phyloP scores from a whole-genome alignment of 2,797 vertebrate species.

The Ptychadena robeensis region DNA sequence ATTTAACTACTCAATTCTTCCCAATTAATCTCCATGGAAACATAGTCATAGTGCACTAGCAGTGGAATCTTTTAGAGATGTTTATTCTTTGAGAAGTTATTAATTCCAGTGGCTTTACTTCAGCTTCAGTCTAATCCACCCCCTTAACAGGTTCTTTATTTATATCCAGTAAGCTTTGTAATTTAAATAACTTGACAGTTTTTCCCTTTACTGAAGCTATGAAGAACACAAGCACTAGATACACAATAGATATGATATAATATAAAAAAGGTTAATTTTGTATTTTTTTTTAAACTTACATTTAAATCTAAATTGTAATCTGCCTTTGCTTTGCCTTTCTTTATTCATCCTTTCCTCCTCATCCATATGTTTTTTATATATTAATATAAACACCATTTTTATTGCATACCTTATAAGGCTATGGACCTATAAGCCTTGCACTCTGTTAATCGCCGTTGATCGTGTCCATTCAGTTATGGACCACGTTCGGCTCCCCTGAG shows the following conservation, averaged over 20 bases:
- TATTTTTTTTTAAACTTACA: too few species aligned
- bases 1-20: constrained; percentile 60
- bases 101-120: constrained; percentile 61
- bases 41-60: constrained; percentile 51
- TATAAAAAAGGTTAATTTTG: not conserved
- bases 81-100: constrained; percentile 62
- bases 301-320: too few species aligned
- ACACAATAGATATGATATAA: not conserved
- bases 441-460: too few species aligned
- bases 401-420: too few species aligned
- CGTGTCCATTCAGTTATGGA: too few species aligned
- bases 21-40: constrained; percentile 62
- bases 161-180: constrained; percentile 48
- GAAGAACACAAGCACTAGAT: not conserved
- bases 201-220: not conserved
- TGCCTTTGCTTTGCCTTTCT: too few species aligned
- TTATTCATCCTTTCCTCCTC: too few species aligned
- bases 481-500: too few species aligned
- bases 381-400: too few species aligned
- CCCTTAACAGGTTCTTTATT: constrained; percentile 58
- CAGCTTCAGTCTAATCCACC: constrained; percentile 48
- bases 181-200: constrained; percentile 25
- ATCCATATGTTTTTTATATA: too few species aligned
- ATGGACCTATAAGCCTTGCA: too few species aligned
- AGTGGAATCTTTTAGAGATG: constrained; percentile 60